Conservation (phyloP, 2,888 invertebrate species). For the Eledone cirrhosa region DNA sequence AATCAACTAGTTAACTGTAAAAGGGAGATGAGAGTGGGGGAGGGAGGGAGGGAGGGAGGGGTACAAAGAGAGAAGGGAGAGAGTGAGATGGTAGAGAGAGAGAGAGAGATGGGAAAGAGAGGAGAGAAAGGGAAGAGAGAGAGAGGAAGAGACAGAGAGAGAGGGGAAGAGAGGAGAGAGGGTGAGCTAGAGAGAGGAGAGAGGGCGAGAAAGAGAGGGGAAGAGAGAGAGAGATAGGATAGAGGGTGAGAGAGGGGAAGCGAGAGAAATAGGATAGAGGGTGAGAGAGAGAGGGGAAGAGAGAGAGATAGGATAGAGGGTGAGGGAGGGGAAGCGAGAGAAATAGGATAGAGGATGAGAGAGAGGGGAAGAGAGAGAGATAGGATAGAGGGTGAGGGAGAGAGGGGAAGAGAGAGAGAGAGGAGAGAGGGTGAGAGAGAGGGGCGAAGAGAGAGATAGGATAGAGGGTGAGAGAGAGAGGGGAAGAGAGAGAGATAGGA, state of each 20-base stretch:
- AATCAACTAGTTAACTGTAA: too few species aligned
- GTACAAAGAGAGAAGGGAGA: too few species aligned
- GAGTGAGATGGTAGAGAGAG: too few species aligned
- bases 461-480: too few species aligned
- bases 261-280: too few species aligned
- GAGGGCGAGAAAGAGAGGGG: neutral
- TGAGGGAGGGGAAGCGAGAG: neutral
- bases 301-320: neutral
- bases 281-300: neutral
- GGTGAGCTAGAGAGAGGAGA: neutral
- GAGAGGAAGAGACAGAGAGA: neutral
- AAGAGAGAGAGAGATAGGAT: neutral
- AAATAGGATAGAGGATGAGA: neutral
- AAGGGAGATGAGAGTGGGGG: too few species aligned
- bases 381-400: neutral
- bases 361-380: neutral
- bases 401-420: neutral
- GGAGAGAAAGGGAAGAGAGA: neutral
- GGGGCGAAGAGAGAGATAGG: too few species aligned
- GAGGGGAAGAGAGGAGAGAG: neutral
- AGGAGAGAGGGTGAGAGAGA: too few species aligned
- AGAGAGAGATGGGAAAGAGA: neutral
- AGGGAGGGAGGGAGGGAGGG: too few species aligned
- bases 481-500: neutral
- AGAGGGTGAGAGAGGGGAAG: too few species aligned